phyloP scores from a whole-genome alignment of 2,113 vertebrate genomes.

The Pseudolaguvia tuberculata region DNA sequence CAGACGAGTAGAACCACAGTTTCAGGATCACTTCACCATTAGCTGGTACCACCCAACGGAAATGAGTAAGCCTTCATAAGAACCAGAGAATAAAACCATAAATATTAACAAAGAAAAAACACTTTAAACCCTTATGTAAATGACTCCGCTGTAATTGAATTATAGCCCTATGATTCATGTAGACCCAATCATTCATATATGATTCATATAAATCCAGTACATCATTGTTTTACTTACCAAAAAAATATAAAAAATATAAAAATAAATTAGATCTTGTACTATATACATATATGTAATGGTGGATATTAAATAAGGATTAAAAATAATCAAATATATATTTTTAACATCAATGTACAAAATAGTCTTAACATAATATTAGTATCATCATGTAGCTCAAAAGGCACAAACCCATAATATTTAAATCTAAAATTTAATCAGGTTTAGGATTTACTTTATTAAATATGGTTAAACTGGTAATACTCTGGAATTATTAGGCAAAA shows the following conservation, averaged over 20 bases:
- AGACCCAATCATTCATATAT: too few species aligned
- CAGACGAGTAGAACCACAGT: constrained; percentile 72
- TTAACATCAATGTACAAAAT: background rate
- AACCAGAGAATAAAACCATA: background rate
- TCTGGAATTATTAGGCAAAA: background rate
- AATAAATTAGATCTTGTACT: too few species aligned
- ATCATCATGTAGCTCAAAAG: background rate
- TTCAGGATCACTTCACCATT: constrained; percentile 64
- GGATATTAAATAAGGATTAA: too few species aligned
- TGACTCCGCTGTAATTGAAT: background rate
- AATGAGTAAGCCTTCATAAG: constrained; percentile 63
- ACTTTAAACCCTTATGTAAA: background rate
- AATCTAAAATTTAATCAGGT: too few species aligned
- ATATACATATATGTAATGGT: background rate
- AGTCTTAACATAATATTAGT: background rate
- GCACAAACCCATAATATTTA: too few species aligned
- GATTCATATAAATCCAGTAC: background rate
- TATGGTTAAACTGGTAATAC: background rate
- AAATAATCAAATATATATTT: too few species aligned
- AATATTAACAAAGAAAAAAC: background rate
- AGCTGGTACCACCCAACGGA: constrained; percentile 81
- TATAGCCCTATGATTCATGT: background rate
- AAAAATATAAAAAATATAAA: too few species aligned
- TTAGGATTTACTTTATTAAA: too few species aligned
- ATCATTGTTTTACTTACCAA: background rate